These are phyloP conservation scores for Brienomyrus longianalis DNA, from an alignment of 2,113 vertebrate genomes.

Conservation along the genomic window DNA sequence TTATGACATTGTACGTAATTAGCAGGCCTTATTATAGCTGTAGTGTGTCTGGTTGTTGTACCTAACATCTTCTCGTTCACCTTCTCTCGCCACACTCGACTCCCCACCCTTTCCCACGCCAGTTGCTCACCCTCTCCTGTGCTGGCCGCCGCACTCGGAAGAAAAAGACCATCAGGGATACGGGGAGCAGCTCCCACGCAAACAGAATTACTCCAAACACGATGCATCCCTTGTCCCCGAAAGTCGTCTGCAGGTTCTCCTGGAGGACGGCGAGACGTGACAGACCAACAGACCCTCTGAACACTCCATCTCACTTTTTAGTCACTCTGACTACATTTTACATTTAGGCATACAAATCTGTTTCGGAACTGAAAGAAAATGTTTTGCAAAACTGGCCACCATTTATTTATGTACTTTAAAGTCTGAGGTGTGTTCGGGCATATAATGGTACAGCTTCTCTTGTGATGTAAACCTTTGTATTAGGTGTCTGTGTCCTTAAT, in stretches of 20 bases:
- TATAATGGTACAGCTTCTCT: background rate
- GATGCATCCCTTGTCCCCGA: conserved; percentile 82
- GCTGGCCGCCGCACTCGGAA: conserved; percentile 83
- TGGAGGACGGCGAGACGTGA: conserved; percentile 42
- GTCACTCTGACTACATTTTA: background rate
- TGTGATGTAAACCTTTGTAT: background rate
- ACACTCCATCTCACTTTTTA: background rate
- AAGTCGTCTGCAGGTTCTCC: conserved; percentile 83
- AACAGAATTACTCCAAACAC: conserved; percentile 90
- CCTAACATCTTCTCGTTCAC: background rate
- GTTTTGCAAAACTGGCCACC: background rate
- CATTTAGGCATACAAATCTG: background rate
- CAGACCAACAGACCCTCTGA: background rate
- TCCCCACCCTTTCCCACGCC: background rate
- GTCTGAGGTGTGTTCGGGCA: background rate
- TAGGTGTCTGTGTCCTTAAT: background rate
- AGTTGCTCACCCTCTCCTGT: conserved; percentile 73
- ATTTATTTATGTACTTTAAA: background rate
- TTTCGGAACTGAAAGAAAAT: background rate
- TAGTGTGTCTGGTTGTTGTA: background rate
- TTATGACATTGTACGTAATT: background rate
- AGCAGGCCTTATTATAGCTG: background rate
- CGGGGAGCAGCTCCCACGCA: conserved; percentile 90
- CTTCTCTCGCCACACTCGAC: background rate
- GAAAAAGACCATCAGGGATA: conserved; percentile 86